These are phyloP conservation scores for Candidula unifasciata DNA, from an alignment of 2,888 invertebrate species.

Conservation along the genomic window DNA sequence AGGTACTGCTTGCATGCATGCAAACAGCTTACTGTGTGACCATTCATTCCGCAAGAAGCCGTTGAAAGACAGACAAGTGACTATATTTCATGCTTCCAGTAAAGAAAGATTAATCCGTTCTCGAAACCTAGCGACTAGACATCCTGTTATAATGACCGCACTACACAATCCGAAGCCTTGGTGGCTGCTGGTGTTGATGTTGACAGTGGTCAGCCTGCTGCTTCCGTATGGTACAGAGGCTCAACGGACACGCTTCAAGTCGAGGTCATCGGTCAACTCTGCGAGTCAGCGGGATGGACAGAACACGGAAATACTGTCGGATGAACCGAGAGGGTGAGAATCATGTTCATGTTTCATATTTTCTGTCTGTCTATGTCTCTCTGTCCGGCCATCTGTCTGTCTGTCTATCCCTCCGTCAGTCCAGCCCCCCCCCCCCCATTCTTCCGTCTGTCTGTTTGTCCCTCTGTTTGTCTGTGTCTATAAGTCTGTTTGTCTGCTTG, in stretches of 20 bases:
- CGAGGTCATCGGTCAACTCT: neutral
- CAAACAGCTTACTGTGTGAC: too few species aligned
- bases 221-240: neutral
- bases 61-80: too few species aligned
- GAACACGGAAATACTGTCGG: slow-evolving; percentile 10
- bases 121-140: neutral
- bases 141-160: neutral
- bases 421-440: too few species aligned
- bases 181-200: neutral
- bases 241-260: neutral
- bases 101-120: too few species aligned
- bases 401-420: neutral
- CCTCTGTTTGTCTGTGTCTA: neutral
- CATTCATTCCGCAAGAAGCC: too few species aligned
- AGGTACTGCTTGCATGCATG: too few species aligned
- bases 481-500: neutral
- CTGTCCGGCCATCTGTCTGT: neutral
- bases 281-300: too few species aligned
- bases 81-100: too few species aligned
- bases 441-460: neutral
- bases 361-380: neutral
- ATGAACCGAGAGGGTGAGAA: slow-evolving; percentile 28
- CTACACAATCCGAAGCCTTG: neutral
- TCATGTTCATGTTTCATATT: neutral
- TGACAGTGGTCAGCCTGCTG: neutral